phyloP scores from a whole-genome alignment of 2,888 invertebrate genomes.

The Plusia festucae region DNA sequence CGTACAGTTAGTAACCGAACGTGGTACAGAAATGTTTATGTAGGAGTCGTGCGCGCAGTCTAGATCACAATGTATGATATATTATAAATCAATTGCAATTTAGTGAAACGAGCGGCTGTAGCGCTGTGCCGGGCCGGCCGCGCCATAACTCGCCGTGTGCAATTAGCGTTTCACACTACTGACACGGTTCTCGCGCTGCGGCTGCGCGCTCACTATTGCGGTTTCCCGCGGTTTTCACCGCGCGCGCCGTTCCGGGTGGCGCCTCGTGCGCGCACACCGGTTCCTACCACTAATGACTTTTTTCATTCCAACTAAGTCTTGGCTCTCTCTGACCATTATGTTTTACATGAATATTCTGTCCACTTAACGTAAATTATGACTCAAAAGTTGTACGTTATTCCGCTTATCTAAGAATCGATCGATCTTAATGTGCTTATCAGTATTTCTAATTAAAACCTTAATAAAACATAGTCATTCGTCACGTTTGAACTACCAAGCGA shows the following conservation, averaged over 20 bases:
- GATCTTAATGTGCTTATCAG: constrained; percentile 45
- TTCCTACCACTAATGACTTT: constrained; percentile 79
- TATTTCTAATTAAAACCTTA: constrained; percentile 49
- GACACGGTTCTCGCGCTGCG: constrained; percentile 87
- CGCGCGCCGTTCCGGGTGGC: constrained; percentile 87
- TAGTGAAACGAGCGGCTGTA: constrained; percentile 62
- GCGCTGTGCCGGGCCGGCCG: constrained; percentile 72
- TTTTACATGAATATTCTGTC: constrained; percentile 44
- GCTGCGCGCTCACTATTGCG: constrained; percentile 81
- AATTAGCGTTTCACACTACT: constrained; percentile 89
- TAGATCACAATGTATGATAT: constrained; percentile 41
- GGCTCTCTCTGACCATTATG: constrained; percentile 68
- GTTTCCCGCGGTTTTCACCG: constrained; percentile 88
- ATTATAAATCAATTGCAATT: constrained; percentile 62
- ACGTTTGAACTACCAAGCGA: constrained; percentile 48
- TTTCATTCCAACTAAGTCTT: constrained; percentile 68
- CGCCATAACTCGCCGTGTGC: constrained; percentile 77
- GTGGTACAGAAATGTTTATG: constrained; percentile 33
- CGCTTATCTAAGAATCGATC: constrained; percentile 35
- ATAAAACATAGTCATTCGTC: constrained; percentile 46
- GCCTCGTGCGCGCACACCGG: constrained; percentile 79
- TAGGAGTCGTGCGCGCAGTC: constrained; percentile 29
- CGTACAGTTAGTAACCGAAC: constrained; percentile 44
- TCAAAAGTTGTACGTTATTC: constrained; percentile 17
- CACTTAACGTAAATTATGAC: constrained; percentile 24